Base-by-base conservation (phyloP, 2,888 invertebrate genomes). In the Hermaeophaga mercurialis region DNA sequence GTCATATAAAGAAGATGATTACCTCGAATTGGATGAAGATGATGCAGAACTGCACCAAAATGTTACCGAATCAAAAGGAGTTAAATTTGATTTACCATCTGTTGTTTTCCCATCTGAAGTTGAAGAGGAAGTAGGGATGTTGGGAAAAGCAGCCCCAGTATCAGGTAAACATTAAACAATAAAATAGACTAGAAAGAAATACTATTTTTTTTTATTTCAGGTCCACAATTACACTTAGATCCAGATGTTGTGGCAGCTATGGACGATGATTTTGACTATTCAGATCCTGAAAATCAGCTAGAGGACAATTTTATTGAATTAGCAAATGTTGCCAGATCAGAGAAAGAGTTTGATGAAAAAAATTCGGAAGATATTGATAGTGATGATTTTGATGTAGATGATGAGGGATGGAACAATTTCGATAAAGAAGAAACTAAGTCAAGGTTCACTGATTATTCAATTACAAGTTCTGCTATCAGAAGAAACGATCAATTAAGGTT, bases 241-340 rank as follows among this genome's bases (percentile, higher is more conserved):
- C 94, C 96, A 0, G 97, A 97, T 70, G 82, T 97, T 24, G 87
- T 95, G 0, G 96, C 94, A 3, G 95, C 94, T 0, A 80, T 97
- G 77, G 96, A 96, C 73, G 94, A 94, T 60, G 96, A 96, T 77
- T 96, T 93, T 75, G 86, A 95, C 73, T 93, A 82, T 71, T 85
- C 88, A 1, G 85, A 94, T 75, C 91, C 91, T 0, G 85, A 90
- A 0, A 94, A 94, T 78, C 77, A 86, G 63, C 78, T 98, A 2
- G 96, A 96, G 65, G 97, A 98, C 75, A 90, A 98, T 79, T 97
- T 98, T 74, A 86, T 97, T 41, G 81, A 86, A 67, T 76, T 91
- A 56, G 96, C 96, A 0, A 88, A 91, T 80, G 84, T 78, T 1
- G 81, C 79, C 56, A 78, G 78, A 70, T 73, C 72, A 3, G 78